These are phyloP conservation scores for Oeneis ivallda DNA, from an alignment of 2,888 invertebrate genomes.

Conservation along the genomic window DNA sequence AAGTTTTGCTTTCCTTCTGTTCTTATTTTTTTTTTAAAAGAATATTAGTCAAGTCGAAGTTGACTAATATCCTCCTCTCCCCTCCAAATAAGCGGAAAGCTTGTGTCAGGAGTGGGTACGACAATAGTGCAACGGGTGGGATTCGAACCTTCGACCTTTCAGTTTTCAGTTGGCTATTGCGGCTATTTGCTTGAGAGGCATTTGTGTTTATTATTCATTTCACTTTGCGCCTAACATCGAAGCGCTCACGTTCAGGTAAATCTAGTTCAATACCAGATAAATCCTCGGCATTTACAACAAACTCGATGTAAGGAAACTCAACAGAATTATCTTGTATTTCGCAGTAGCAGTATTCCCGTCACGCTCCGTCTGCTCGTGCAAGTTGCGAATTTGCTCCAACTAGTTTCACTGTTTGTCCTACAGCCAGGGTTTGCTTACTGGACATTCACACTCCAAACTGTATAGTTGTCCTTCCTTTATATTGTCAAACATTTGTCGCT, in stretches of 20 bases:
- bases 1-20: too few species aligned
- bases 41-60: too few species aligned
- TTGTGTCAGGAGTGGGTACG: too few species aligned
- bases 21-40: too few species aligned
- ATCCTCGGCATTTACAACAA: slow-evolving; percentile 24
- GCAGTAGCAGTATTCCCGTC: slow-evolving; percentile 31
- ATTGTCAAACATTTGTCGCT: slow-evolving; percentile 11
- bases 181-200: too few species aligned
- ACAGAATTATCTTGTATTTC: slow-evolving; percentile 29
- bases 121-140: too few species aligned
- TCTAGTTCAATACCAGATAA: slow-evolving; percentile 19
- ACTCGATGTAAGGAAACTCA: slow-evolving; percentile 27
- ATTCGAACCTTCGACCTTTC: too few species aligned
- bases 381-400: slow-evolving; percentile 34
- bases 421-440: slow-evolving; percentile 27
- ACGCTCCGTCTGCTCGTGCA: slow-evolving; percentile 28
- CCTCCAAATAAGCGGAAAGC: too few species aligned
- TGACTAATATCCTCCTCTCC: too few species aligned
- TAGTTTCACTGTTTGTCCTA: slow-evolving; percentile 33
- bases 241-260: neutral
- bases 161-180: too few species aligned
- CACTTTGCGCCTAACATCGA: neutral
- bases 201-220: slow-evolving; percentile 9
- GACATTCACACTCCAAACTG: slow-evolving; percentile 22
- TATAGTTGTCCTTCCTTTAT: neutral